Conservation (phyloP, 2,113 vertebrate species). For the Gopherus evgoodei region DNA sequence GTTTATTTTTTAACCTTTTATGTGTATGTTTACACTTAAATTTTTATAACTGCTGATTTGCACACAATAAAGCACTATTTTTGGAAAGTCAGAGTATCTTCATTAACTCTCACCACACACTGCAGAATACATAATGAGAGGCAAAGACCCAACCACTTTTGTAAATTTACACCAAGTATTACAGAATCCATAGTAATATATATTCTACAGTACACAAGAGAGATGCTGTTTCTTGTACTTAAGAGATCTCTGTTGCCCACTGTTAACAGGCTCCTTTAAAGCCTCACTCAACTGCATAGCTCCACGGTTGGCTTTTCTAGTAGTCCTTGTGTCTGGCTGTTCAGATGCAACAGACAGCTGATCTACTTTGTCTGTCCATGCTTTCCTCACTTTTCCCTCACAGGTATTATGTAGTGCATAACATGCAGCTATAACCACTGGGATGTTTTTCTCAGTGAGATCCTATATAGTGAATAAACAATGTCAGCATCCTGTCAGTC, state of each 20-base stretch:
- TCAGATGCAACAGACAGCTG: background rate
- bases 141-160: no score
- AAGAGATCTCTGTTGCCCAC: background rate
- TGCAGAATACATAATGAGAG: no score
- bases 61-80: no score
- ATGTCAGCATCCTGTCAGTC: background rate
- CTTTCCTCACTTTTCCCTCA: background rate
- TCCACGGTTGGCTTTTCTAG: background rate
- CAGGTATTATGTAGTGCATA: background rate
- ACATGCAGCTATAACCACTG: background rate
- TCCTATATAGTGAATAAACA: background rate
- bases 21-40: no score
- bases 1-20: no score
- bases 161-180: background rate
- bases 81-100: no score
- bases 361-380: background rate
- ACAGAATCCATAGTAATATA: background rate
- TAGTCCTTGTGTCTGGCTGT: background rate
- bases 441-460: background rate
- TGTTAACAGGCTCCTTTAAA: background rate
- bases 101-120: no score
- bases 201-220: background rate
- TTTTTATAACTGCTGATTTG: no score
- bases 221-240: background rate
- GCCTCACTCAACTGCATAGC: background rate